Evolutionary conservation across 2,113 vertebrate genomes (phyloP).

Genomic region (Gnathochromis pfefferi): DNA sequence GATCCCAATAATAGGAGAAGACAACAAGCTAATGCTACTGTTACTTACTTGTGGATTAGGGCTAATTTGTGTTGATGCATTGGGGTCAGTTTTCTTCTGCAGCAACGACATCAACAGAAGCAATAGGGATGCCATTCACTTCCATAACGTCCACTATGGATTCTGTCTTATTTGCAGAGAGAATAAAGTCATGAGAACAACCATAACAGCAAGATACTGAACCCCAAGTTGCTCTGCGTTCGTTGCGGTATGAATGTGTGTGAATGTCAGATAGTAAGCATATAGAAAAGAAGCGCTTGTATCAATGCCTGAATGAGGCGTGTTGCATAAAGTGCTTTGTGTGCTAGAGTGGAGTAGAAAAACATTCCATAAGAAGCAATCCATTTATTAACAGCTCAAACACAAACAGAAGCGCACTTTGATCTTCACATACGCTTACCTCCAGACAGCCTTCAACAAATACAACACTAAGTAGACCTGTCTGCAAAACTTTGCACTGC

Average conservation of each 20-base stretch:
- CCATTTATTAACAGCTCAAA: neutral
- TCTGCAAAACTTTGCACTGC: neutral
- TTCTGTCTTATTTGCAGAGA: neutral
- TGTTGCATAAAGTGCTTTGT: neutral
- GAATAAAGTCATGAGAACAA: neutral
- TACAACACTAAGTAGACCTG: neutral
- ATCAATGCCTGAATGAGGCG: neutral
- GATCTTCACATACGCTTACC: neutral
- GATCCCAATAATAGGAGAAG: neutral
- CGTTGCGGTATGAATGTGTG: neutral
- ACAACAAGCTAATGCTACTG: neutral
- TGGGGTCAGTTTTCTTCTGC: neutral
- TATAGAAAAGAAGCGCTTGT: neutral
- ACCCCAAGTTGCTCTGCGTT: neutral
- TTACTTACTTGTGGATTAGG: neutral
- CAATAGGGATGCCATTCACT: accelerated
- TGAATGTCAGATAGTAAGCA: neutral
- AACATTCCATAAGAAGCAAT: neutral
- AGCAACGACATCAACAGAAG: neutral
- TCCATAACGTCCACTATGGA: neutral
- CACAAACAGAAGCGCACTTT: neutral
- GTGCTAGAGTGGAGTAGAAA: neutral
- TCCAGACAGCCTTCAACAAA: neutral
- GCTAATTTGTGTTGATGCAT: neutral
- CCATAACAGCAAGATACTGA: neutral